These are phyloP conservation scores for Diachasma alloeum DNA, from an alignment of 1,140 invertebrate genomes.

Conservation along the genomic window DNA sequence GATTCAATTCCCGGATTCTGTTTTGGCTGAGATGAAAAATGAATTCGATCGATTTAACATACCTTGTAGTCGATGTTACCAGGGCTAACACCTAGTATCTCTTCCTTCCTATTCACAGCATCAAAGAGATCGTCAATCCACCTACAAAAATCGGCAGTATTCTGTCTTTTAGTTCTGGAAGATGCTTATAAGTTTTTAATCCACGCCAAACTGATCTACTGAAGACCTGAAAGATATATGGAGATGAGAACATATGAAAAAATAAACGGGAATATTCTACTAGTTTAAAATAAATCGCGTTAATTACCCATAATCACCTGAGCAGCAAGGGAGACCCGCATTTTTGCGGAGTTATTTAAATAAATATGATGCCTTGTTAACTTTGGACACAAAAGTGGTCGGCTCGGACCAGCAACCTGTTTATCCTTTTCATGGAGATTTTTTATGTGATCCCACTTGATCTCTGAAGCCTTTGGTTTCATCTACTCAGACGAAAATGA, in stretches of 20 bases:
- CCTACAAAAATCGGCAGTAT: slow-evolving; percentile 3
- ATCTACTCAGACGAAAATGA: too few species aligned
- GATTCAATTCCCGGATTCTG: background rate
- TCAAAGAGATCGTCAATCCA: slow-evolving; percentile 18
- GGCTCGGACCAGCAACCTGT: background rate
- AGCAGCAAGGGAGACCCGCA: too few species aligned
- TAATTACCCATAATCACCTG: background rate
- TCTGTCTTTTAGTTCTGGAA: background rate
- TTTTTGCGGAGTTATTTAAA: background rate
- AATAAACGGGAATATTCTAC: background rate
- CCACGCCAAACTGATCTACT: background rate
- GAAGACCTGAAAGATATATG: background rate
- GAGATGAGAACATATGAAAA: background rate
- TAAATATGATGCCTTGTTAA: background rate
- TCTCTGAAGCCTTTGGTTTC: background rate
- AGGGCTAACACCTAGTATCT: slow-evolving; percentile 10
- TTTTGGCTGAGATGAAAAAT: background rate
- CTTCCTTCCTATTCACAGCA: slow-evolving; percentile 2
- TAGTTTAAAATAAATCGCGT: background rate
- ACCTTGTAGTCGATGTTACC: slow-evolving; percentile 8
- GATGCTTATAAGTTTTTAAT: background rate
- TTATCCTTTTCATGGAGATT: background rate
- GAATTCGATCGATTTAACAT: background rate
- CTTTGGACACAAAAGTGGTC: background rate
- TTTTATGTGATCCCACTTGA: too few species aligned